Evolutionary conservation across 2,113 vertebrate species (phyloP).

Genomic region (Opisthocomus hoazin): DNA sequence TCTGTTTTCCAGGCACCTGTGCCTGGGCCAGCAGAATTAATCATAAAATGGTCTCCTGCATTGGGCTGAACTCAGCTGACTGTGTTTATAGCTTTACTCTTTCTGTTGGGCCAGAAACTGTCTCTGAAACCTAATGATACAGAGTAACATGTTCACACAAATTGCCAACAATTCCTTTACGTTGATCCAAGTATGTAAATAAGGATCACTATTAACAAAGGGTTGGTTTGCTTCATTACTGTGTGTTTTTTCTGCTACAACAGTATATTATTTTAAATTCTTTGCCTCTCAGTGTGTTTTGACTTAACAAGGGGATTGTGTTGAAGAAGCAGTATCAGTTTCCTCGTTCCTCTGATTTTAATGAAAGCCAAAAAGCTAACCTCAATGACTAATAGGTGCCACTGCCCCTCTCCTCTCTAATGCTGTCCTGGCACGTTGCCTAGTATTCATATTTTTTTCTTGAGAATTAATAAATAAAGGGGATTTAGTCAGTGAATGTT

Average conservation of each 20-base stretch:
- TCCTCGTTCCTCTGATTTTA: not conserved
- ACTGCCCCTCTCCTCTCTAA: not conserved
- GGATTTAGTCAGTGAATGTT: not conserved
- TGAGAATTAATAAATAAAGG: not conserved
- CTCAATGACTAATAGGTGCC: not conserved
- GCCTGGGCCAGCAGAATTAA: not conserved
- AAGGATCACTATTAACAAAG: not conserved
- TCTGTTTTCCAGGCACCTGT: not conserved
- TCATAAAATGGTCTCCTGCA: not conserved
- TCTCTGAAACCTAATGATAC: not conserved
- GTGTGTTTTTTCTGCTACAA: not conserved
- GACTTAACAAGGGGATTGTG: not conserved
- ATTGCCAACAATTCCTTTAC: not conserved
- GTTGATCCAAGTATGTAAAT: not conserved
- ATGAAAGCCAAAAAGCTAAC: not conserved
- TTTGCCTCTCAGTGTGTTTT: not conserved
- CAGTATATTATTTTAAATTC: not conserved
- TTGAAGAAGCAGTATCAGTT: not conserved
- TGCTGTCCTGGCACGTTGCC: not conserved
- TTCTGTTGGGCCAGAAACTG: not conserved
- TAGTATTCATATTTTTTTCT: not conserved
- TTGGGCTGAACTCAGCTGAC: not conserved
- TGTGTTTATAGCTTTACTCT: not conserved
- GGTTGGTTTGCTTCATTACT: not conserved
- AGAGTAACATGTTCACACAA: not conserved